Evolutionary conservation across 37 sponge, comb jelly and placozoan species (phyloP), one percentile per base, ranked within the genome.

Genomic region (Theonella swinhoei): DNA sequence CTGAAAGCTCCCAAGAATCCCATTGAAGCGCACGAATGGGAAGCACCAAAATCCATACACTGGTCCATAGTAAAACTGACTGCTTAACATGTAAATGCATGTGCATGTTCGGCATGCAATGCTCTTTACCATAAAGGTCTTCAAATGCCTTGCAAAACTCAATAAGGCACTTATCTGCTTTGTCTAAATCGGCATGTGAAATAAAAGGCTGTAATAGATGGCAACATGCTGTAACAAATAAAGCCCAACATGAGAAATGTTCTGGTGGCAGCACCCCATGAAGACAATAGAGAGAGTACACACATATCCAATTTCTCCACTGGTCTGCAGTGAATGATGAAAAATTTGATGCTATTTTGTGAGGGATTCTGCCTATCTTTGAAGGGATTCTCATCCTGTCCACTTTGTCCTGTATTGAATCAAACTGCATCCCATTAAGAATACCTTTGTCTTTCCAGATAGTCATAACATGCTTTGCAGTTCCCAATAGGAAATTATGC

Each of bases 11-110:
- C 62, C 69, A 39, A 79, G 74, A 42, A n/a, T 62, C 34, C 90
- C 85, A 79, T 89, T 79, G 68, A 72, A 89, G 29, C 85, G 40
- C 42, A 83, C 90, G 79, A 84, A 89, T 23, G 80, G 26, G 62
- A 89, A 84, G 22, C 72, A 84, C 80, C 90, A 89, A 72, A 79
- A 74, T 43, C 59, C 41, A 78, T 62, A 38, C 23, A 73, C 39
- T 20, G 85, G 90, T 24, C 90, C 80, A 73, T 61, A 89, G 39
- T 89, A 68, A 1, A 28, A 89, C 1, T 64, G 42, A 60, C 0
- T 89, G 75, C 8, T 37, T 64, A 1, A 89, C 25, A 78, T 89
- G 90, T 30, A 39, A 74, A 17, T 37, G 31, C 68, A 75, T 43
- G 28, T 80, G 75, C 81, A 87, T 74, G 39, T 75, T 75, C 11